These are phyloP conservation scores for Cotesia typhae DNA, from an alignment of 1,140 invertebrate species.

Conservation along the genomic window DNA sequence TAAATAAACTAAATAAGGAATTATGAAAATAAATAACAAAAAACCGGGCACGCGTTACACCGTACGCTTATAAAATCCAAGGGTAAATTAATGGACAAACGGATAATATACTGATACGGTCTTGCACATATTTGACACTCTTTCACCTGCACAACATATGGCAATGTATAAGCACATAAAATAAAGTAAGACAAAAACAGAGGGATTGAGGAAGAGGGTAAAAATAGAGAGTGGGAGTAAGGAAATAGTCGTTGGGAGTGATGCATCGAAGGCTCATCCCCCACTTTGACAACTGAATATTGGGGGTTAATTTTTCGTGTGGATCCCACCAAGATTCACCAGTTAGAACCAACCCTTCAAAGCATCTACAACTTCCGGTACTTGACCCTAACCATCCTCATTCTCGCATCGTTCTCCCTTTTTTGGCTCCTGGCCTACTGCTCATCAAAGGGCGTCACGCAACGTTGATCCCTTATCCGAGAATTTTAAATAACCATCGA, in stretches of 20 bases:
- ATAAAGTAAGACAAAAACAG: conserved; percentile 8
- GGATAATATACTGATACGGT: conserved; percentile 26
- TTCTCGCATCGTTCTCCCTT: conserved; percentile 13
- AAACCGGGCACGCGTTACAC: conserved; percentile 17
- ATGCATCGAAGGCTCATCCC: conserved; percentile 21
- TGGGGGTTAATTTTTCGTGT: conserved; percentile 33
- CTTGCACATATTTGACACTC: conserved; percentile 27
- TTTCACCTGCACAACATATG: conserved; percentile 35
- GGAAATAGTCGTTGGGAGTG: conserved; percentile 15
- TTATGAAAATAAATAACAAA: background rate
- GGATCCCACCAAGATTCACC: conserved; percentile 20
- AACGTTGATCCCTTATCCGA: conserved; percentile 11
- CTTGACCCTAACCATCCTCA: conserved; percentile 37
- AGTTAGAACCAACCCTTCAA: conserved; percentile 23
- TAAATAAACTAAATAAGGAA: background rate
- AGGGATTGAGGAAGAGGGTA: conserved; percentile 13
- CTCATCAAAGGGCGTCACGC: conserved; percentile 27
- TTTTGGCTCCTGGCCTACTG: background rate
- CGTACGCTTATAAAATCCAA: conserved; percentile 19
- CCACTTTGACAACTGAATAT: conserved; percentile 22
- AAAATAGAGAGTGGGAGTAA: conserved; percentile 10
- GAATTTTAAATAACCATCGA: background rate
- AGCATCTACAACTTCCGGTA: conserved; percentile 34
- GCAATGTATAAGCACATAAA: conserved; percentile 11
- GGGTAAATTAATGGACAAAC: conserved; percentile 3